phyloP scores from a whole-genome alignment of 2,888 invertebrate species.

The Crossocerus cetratus region DNA sequence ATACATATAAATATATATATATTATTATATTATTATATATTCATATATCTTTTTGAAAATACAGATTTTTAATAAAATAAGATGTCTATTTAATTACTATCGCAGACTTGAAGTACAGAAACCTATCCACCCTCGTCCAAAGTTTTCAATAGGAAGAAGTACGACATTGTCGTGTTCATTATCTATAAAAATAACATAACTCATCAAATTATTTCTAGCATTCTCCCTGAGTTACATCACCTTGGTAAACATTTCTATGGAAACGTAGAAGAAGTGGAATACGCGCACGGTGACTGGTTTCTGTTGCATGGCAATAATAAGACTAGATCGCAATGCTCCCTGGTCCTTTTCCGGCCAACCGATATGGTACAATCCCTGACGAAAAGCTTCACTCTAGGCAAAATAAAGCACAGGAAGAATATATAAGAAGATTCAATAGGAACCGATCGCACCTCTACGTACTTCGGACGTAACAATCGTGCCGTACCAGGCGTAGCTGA shows the following conservation, averaged over 20 bases:
- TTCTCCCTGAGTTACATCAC: conserved; percentile 32
- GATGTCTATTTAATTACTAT: not conserved
- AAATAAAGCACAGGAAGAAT: conserved; percentile 2
- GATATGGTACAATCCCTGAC: conserved; percentile 53
- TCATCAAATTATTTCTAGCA: not conserved
- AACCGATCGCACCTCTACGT: not conserved
- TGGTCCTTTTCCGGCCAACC: conserved; percentile 51
- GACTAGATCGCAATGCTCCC: conserved; percentile 39
- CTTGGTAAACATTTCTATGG: conserved; percentile 58
- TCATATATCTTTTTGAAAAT: conserved; percentile 51
- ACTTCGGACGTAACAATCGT: conserved; percentile 50
- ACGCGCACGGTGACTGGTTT: conserved; percentile 57
- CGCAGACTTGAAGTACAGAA: not conserved
- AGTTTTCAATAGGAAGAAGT: conserved; percentile 41
- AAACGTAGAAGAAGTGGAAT: conserved; percentile 50
- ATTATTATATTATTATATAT: conserved; percentile 31
- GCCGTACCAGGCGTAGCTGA: conserved; percentile 58
- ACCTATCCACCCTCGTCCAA: conserved; percentile 18
- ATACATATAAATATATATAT: conserved; percentile 9
- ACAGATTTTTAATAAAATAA: conserved; percentile 45
- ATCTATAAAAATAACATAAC: conserved; percentile 19
- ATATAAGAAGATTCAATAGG: not conserved
- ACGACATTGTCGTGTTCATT: conserved; percentile 39
- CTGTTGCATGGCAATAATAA: conserved; percentile 54
- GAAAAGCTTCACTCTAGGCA: conserved; percentile 54